phyloP scores from a whole-genome alignment of 2,113 vertebrate genomes.

The Conger conger region DNA sequence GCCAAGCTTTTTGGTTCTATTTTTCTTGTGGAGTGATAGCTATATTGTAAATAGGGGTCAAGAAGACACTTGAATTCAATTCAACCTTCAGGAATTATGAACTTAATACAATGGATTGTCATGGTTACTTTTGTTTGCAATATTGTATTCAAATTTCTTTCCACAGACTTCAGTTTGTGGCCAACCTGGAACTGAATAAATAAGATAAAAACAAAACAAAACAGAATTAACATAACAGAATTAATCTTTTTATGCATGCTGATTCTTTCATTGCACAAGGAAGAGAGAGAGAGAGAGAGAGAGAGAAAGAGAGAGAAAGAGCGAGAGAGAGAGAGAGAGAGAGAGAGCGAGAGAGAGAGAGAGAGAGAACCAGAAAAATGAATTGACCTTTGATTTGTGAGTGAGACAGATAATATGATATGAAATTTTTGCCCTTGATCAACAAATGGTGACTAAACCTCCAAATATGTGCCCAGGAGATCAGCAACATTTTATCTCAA shows the following conservation, averaged over 20 bases:
- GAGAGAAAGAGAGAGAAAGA: neutral
- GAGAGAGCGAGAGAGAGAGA: constrained; percentile 12
- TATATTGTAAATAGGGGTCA: neutral
- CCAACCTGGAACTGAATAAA: neutral
- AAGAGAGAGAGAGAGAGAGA: neutral
- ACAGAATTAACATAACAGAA: neutral
- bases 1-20: neutral
- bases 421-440: neutral
- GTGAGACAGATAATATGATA: neutral
- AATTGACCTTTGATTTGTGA: no score
- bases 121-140: neutral
- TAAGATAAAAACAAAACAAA: neutral
- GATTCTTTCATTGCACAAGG: neutral
- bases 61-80: neutral
- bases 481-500: neutral
- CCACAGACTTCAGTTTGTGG: neutral
- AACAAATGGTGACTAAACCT: neutral
- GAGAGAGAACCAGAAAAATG: no score
- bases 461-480: no score
- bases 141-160: neutral
- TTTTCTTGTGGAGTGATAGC: neutral
- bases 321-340: neutral
- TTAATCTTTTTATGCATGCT: neutral
- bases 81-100: neutral
- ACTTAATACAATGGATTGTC: neutral